A percentile compares a stretch with the other conserved stretches of the same genome.
Evolutionary conservation across 2,113 vertebrate genomes (phyloP).

Genomic region (Peromyscus leucopus): DNA sequence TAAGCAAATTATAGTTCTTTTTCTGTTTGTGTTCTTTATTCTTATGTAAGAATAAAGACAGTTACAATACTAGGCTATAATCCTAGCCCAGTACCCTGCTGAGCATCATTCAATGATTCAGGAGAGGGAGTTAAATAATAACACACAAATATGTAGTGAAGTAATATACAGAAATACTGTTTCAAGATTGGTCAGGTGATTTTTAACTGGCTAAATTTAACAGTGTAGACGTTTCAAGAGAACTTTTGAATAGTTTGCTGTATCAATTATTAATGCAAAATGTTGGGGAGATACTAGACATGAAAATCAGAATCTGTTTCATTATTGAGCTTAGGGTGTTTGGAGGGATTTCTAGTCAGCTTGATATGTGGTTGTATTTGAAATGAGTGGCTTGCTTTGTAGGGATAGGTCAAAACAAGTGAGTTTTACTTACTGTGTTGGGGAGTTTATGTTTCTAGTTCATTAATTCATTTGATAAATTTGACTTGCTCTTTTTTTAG

Average conservation of each 20-base stretch:
- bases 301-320: neutral
- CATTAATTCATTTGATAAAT: slow-evolving; percentile 11
- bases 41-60: neutral
- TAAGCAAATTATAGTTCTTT: neutral
- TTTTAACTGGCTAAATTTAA: slow-evolving; percentile 36
- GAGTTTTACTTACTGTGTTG: slow-evolving; percentile 31
- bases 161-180: neutral
- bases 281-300: neutral
- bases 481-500: neutral
- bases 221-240: neutral
- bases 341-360: neutral
- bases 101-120: slow-evolving; percentile 5
- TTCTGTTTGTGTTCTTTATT: slow-evolving; percentile 18
- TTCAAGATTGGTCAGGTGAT: neutral
- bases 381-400: slow-evolving; percentile 18
- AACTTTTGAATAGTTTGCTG: slow-evolving; percentile 6
- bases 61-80: neutral
- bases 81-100: neutral
- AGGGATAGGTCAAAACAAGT: slow-evolving; percentile 1
- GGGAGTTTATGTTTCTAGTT: neutral
- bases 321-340: slow-evolving; percentile 29
- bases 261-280: slow-evolving; percentile 20
- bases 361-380: slow-evolving; percentile 10
- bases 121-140: neutral
- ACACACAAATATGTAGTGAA: neutral